Evolutionary conservation across 2,797 vertebrate genomes (phyloP).

Genomic region (Rhinichthys osculus): DNA sequence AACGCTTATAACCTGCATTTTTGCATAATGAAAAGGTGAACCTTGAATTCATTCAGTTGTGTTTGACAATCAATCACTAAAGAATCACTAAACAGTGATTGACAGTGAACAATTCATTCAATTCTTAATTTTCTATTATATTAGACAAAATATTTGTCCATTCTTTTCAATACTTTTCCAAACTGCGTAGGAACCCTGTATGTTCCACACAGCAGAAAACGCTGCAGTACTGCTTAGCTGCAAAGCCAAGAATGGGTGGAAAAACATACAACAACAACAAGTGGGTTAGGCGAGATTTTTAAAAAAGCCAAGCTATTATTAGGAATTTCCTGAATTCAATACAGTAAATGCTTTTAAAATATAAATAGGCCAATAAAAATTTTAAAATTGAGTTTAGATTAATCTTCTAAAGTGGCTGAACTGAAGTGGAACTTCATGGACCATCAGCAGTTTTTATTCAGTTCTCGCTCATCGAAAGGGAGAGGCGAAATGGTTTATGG

Average conservation of each 20-base stretch:
- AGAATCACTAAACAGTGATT: too few species aligned
- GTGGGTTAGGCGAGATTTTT: not conserved
- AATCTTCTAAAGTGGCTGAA: constrained; percentile 43
- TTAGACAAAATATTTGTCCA: too few species aligned
- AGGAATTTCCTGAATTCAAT: constrained; percentile 26
- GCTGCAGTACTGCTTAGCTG: not conserved
- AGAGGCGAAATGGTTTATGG: constrained; percentile 42
- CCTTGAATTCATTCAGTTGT: too few species aligned
- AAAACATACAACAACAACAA: not conserved
- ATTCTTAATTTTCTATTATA: too few species aligned
- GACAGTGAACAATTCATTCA: too few species aligned
- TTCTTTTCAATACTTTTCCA: too few species aligned
- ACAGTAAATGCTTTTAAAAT: constrained; percentile 9
- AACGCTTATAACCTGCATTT: too few species aligned
- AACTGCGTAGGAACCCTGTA: too few species aligned
- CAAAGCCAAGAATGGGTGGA: not conserved
- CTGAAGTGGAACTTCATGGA: constrained; percentile 38
- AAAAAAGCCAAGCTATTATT: constrained; percentile 15
- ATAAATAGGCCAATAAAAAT: not conserved
- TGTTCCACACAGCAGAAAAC: constrained; percentile 3
- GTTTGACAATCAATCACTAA: too few species aligned
- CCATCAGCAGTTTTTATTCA: constrained; percentile 49
- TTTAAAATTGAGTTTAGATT: constrained; percentile 12
- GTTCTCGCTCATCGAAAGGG: constrained; percentile 6
- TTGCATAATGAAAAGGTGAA: too few species aligned